A percentile compares a stretch with the other conserved stretches of the same genome.
Conservation (phyloP, 2,113 vertebrate genomes). For the Pseudolaguvia tuberculata region DNA sequence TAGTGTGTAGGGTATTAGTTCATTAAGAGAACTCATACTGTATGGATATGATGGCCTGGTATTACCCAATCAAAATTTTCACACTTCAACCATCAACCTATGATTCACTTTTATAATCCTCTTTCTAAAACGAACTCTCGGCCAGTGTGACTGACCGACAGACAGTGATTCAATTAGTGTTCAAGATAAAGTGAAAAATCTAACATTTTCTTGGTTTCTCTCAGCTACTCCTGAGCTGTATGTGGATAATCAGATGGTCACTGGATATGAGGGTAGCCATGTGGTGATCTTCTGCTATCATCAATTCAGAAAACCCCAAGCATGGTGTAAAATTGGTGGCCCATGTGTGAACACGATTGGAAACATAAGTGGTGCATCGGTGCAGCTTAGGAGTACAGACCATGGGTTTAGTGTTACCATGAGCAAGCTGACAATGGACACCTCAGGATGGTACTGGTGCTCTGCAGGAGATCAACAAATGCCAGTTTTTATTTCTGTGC, state of each 20-base stretch:
- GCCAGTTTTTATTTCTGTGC: constrained; percentile 23
- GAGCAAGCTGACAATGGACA: constrained; percentile 12
- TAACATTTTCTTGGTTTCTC: background rate
- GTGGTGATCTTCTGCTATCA: constrained; percentile 16
- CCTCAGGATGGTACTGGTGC: constrained; percentile 29
- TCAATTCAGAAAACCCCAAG: background rate
- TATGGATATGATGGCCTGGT: no score
- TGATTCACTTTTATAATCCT: background rate
- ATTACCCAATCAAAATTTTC: no score
- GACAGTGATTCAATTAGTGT: background rate
- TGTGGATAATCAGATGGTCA: constrained; percentile 16
- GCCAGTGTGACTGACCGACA: background rate
- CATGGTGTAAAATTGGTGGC: constrained; percentile 25
- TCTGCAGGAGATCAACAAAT: constrained; percentile 15
- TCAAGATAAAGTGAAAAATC: no score
- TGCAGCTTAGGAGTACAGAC: background rate
- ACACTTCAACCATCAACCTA: no score
- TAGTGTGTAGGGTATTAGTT: no score
- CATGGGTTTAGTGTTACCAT: constrained; percentile 1
- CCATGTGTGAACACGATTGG: background rate
- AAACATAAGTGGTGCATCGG: background rate
- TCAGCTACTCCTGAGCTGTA: constrained; percentile 11
- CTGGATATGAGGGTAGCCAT: background rate
- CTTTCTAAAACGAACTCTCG: background rate
- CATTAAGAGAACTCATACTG: no score